A percentile compares a stretch with the other conserved stretches of the same genome.
phyloP scores from a whole-genome alignment of 1,140 invertebrate species.

The Bombus huntii region DNA sequence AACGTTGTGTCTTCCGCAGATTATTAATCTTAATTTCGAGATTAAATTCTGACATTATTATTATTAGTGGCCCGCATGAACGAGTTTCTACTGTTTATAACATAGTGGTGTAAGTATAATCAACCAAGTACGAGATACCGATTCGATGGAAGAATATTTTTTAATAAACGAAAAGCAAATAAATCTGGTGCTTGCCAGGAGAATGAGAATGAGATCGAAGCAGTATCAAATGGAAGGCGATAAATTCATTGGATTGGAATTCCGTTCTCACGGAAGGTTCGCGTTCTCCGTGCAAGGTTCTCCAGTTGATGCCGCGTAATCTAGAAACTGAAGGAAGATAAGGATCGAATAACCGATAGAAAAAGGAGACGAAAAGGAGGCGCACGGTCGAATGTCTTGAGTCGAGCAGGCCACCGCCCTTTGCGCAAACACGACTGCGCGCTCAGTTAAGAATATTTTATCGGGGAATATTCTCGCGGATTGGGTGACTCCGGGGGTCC shows the following conservation, averaged over 20 bases:
- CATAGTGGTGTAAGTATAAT: too few species aligned
- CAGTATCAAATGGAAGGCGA: background rate
- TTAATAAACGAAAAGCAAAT: background rate
- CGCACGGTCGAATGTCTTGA: background rate
- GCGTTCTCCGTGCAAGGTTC: background rate
- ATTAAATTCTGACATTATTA: too few species aligned
- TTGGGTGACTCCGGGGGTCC: constrained; percentile 28
- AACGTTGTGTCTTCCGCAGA: too few species aligned
- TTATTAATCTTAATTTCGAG: too few species aligned
- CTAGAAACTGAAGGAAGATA: constrained; percentile 45
- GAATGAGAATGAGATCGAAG: background rate
- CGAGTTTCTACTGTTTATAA: too few species aligned
- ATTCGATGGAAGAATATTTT: too few species aligned
- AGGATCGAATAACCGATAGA: constrained; percentile 43
- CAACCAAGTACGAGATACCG: too few species aligned
- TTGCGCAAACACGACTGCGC: constrained; percentile 54
- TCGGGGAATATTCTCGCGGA: constrained; percentile 69
- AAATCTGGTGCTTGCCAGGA: background rate
- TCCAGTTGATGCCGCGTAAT: constrained; percentile 21
- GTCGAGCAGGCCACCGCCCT: constrained; percentile 61
- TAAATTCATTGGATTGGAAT: background rate
- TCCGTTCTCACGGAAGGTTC: background rate
- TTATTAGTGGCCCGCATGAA: too few species aligned
- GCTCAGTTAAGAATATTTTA: constrained; percentile 72
- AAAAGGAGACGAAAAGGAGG: constrained; percentile 29